phyloP scores from a whole-genome alignment of 1,140 invertebrate species.

The Formica exsecta region DNA sequence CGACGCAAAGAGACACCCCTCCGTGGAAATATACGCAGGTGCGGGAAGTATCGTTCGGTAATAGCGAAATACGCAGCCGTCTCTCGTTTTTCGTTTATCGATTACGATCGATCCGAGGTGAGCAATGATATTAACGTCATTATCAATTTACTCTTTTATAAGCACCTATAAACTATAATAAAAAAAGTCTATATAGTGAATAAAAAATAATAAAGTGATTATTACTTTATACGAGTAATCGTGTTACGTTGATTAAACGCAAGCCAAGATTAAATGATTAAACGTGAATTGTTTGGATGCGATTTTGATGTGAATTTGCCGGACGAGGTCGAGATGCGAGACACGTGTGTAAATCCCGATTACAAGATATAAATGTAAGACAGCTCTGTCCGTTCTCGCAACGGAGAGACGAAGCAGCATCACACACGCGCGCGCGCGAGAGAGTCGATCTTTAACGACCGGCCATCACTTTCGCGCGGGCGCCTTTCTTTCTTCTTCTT shows the following conservation, averaged over 20 bases:
- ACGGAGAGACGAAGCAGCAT: constrained; percentile 33
- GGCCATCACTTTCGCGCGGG: constrained; percentile 64
- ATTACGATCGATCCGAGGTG: background rate
- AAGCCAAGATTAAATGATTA: background rate
- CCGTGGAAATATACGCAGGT: constrained; percentile 44
- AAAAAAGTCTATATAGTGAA: background rate
- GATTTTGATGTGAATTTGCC: constrained; percentile 28
- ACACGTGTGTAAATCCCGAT: constrained; percentile 55
- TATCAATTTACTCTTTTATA: no score
- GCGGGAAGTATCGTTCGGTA: constrained; percentile 4
- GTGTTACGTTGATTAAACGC: background rate
- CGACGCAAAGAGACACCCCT: background rate
- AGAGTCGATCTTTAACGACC: constrained; percentile 62
- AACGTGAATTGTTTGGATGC: background rate
- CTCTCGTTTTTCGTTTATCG: background rate
- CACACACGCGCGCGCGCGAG: constrained; percentile 38
- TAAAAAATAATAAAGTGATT: background rate
- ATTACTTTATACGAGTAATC: background rate
- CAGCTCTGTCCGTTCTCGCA: constrained; percentile 28
- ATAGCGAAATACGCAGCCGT: constrained; percentile 2
- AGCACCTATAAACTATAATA: no score
- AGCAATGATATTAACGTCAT: background rate
- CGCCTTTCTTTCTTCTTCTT: constrained; percentile 60
- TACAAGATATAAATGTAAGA: constrained; percentile 56
- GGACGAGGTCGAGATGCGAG: background rate